Evolutionary conservation across 2,888 invertebrate species (phyloP).

Genomic region (Caenorhabditis japonica): DNA sequence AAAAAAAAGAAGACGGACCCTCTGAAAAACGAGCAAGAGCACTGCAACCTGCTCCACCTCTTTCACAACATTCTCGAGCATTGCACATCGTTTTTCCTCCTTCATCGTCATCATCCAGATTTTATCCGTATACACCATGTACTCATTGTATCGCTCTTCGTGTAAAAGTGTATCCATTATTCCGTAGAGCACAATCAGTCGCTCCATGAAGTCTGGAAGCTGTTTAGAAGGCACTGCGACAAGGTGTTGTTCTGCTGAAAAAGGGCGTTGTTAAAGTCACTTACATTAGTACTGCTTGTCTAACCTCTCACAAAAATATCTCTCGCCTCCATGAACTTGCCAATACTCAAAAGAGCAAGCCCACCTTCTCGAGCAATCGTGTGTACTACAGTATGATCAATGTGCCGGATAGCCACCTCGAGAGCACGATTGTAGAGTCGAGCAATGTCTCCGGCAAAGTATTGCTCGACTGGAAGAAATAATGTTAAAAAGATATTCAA

Average conservation of each 20-base stretch:
- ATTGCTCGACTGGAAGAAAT: conserved; percentile 31
- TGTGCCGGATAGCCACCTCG: conserved; percentile 27
- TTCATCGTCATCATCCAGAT: conserved; percentile 47
- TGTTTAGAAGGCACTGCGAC: conserved; percentile 15
- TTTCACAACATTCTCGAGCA: conserved; percentile 30
- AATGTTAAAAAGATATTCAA: background rate
- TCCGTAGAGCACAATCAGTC: conserved; percentile 24
- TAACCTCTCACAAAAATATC: conserved; percentile 23
- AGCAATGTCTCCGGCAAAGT: conserved; percentile 15
- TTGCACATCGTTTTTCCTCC: conserved; percentile 19
- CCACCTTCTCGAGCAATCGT: conserved; percentile 32
- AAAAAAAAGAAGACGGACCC: background rate
- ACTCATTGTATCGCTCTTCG: conserved; percentile 39
- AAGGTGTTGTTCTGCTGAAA: conserved; percentile 19
- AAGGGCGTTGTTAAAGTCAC: no score
- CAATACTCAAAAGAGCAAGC: conserved; percentile 23
- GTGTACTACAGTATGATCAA: conserved; percentile 33
- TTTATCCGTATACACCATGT: conserved; percentile 43
- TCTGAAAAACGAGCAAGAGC: conserved; percentile 23
- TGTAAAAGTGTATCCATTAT: conserved; percentile 32
- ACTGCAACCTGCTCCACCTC: conserved; percentile 39
- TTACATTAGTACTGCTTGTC: no score
- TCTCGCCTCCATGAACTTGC: conserved; percentile 22
- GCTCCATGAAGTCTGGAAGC: conserved; percentile 25
- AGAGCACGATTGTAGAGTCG: conserved; percentile 22